Percentiles rank a stretch among this genome's conserved stretches.
phyloP scores from a whole-genome alignment of 1,140 invertebrate species.

The Drosophila baimaii region DNA sequence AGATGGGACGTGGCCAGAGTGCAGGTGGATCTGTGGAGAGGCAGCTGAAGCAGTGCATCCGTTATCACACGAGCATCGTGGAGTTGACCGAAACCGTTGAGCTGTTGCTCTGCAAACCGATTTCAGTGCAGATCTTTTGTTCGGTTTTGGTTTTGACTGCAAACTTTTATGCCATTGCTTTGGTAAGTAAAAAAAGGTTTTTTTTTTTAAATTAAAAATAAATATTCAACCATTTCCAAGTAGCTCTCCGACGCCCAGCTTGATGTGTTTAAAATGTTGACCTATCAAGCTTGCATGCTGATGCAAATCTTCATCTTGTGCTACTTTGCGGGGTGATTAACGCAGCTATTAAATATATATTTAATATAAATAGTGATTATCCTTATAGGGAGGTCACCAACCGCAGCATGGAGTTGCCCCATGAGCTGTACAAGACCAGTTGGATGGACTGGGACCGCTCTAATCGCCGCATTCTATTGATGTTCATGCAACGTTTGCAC shows the following conservation, averaged over 20 bases:
- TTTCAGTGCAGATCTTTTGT: conserved; percentile 70
- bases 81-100: conserved; percentile 52
- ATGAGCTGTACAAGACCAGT: conserved; percentile 62
- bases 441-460: conserved; percentile 59
- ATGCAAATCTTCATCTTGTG: conserved; percentile 74
- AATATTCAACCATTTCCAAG: not conserved
- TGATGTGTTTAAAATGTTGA: conserved; percentile 50
- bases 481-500: conserved; percentile 69
- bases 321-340: conserved; percentile 67
- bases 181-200: conserved; percentile 55
- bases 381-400: conserved; percentile 56
- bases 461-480: conserved; percentile 56
- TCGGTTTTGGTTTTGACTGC: conserved; percentile 72
- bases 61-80: conserved; percentile 45
- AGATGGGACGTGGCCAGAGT: conserved; percentile 14
- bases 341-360: not conserved
- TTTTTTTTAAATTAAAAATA: not conserved
- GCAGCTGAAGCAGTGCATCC: conserved; percentile 63
- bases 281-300: conserved; percentile 72
- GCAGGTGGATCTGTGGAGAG: not conserved
- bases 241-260: conserved; percentile 61
- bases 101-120: conserved; percentile 57
- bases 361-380: not conserved
- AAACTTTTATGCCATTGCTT: conserved; percentile 76
- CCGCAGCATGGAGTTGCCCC: conserved; percentile 50